phyloP scores from a whole-genome alignment of 2,113 vertebrate species.

The Burhinus bistriatus region DNA sequence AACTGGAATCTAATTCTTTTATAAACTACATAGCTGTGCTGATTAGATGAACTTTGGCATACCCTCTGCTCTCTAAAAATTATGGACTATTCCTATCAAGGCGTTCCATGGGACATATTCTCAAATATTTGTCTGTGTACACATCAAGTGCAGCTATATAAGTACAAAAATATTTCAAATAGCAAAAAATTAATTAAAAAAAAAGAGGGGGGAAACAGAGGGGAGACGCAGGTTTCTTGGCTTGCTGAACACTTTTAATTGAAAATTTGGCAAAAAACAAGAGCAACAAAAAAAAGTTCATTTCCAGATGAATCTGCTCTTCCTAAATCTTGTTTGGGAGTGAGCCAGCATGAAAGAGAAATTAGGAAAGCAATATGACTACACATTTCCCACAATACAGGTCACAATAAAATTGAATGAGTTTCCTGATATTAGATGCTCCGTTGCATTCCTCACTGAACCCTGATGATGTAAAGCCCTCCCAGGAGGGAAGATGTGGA shows the following conservation, averaged over 20 bases:
- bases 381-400: slow-evolving; percentile 22
- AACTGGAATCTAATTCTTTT: not conserved
- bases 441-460: not conserved
- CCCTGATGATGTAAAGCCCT: not conserved
- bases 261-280: slow-evolving; percentile 40
- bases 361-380: not conserved
- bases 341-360: slow-evolving; percentile 14
- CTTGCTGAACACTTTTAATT: slow-evolving; percentile 25
- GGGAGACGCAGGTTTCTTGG: not conserved
- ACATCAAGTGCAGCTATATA: not conserved
- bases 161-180: not conserved
- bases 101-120: slow-evolving; percentile 8
- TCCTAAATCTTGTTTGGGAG: slow-evolving; percentile 27
- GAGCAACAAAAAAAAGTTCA: not conserved
- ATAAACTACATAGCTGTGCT: not conserved
- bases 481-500: not conserved
- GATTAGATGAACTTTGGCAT: not conserved
- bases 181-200: not conserved
- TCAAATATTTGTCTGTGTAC: not conserved
- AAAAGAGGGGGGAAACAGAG: fast-evolving
- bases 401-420: not conserved
- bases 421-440: not conserved
- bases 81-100: not conserved
- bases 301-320: slow-evolving; percentile 41
- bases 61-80: not conserved